Evolutionary conservation across 2,113 vertebrate species (phyloP), one percentile per base, ranked within the genome.

Genomic region (Clarias macrocephalus): DNA sequence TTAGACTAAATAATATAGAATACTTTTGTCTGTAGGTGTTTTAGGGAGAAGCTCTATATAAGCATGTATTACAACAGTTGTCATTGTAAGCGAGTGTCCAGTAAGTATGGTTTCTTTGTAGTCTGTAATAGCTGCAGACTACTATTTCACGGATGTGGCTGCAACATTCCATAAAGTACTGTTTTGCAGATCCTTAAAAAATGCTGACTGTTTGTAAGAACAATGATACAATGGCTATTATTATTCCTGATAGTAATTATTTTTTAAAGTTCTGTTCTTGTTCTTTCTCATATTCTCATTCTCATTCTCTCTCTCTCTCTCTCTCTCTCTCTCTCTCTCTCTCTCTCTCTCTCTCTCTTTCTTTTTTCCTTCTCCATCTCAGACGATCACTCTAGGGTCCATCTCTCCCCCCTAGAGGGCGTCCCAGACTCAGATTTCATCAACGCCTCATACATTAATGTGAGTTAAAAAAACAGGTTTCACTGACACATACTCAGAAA

Each of bases 371-470:
- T 86, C 87, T 88, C 86, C 75, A 87, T 82, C 48, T 80, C 92
- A 99, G 98, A 99, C 93, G 98, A 99, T 94, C 98, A 99, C 93
- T 99, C 97, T 90, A 96, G 98, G 91, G 96, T 99, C 68, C 97
- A 99, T 91, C 96, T 99, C 91, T 96, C 96, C 82, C 95, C 97
- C 16, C 94, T 99, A 54, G 98, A 99, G 92, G 98, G 98, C 59
- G 98, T 99, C 92, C 98, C 98, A 21, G 98, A 99, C 92, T 99
- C 98, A 0, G 98, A 99, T 94, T 99, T 97, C 91, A 97, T 99
- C 93, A 99, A 99, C 1, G 97, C 98, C 91, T 99, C 98, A 88
- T 99, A 97, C 91, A 99, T 99, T 89, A 99, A 99, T 84, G 98
- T 99, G 94, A 95, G 97, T 95, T 90, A 0, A 13, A 86, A 8